Conservation (phyloP, 2,797 vertebrate genomes). For the Poeciliopsis paucimaculata region DNA sequence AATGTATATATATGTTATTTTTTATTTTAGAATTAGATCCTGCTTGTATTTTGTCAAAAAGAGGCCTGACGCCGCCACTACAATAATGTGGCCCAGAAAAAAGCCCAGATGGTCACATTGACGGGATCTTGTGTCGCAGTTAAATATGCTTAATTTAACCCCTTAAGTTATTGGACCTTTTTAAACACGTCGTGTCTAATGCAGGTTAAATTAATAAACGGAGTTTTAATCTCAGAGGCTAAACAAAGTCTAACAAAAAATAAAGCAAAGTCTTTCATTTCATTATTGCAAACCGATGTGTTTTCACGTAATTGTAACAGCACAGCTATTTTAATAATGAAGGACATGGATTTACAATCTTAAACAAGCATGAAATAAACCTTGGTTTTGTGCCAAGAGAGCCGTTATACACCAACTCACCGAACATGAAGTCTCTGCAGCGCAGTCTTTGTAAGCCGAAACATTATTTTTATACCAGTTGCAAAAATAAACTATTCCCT, state of each 20-base stretch:
- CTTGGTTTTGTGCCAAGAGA: not conserved
- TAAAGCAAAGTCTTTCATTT: not conserved
- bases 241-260: not conserved
- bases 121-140: not conserved
- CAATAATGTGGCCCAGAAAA: not conserved
- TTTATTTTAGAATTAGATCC: not conserved
- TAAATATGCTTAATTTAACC: not conserved
- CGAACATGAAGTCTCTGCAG: conserved; percentile 69
- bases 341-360: not conserved
- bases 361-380: not conserved
- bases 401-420: conserved; percentile 56
- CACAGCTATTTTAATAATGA: not conserved
- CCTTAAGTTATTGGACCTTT: not conserved
- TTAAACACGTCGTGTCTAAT: too few species aligned
- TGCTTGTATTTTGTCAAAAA: not conserved
- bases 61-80: not conserved
- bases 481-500: not conserved
- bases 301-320: not conserved
- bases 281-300: not conserved
- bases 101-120: not conserved
- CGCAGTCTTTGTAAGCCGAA: conserved; percentile 62
- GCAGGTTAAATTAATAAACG: not conserved
- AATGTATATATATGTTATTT: not conserved
- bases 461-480: conserved; percentile 69
- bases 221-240: not conserved